Percentiles rank a stretch among this genome's conserved stretches.
These are phyloP conservation scores for Hydrolagus colliei DNA, from an alignment of 2,797 vertebrate species.

Conservation along the genomic window DNA sequence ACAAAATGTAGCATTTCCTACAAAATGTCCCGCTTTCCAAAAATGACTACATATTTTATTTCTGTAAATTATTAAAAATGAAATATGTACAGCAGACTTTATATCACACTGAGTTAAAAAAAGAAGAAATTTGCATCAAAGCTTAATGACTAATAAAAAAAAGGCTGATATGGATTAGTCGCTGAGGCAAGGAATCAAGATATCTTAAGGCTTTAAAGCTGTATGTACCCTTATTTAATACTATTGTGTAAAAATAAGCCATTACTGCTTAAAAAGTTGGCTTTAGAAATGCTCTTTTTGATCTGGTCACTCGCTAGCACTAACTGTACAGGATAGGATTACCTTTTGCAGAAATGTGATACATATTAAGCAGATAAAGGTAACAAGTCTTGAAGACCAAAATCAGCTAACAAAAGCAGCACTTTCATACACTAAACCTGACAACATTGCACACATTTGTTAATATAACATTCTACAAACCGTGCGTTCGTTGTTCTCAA, in stretches of 20 bases:
- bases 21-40: slow-evolving; percentile 21
- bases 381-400: not conserved
- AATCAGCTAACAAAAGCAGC: not conserved
- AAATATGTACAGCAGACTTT: slow-evolving; percentile 27
- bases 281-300: slow-evolving; percentile 24
- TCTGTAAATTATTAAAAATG: slow-evolving; percentile 29
- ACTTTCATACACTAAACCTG: slow-evolving; percentile 15
- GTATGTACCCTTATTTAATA: slow-evolving; percentile 25
- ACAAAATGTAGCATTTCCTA: slow-evolving; percentile 21
- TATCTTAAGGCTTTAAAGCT: slow-evolving; percentile 28
- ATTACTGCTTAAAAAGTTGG: slow-evolving; percentile 28
- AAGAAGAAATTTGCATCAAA: slow-evolving; percentile 20
- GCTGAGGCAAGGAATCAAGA: slow-evolving; percentile 23
- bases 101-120: slow-evolving; percentile 9
- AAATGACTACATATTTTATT: slow-evolving; percentile 30
- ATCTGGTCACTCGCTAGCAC: slow-evolving; percentile 12
- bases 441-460: slow-evolving; percentile 26
- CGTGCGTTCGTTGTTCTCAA: not conserved
- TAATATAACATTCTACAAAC: not conserved
- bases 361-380: not conserved
- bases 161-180: slow-evolving; percentile 23
- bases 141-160: slow-evolving; percentile 26
- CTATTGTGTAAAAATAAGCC: slow-evolving; percentile 30
- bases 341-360: slow-evolving; percentile 17
- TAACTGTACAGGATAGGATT: slow-evolving; percentile 24